Conservation (phyloP, 2,888 invertebrate genomes). For the Leptinotarsa rubiginosa region DNA sequence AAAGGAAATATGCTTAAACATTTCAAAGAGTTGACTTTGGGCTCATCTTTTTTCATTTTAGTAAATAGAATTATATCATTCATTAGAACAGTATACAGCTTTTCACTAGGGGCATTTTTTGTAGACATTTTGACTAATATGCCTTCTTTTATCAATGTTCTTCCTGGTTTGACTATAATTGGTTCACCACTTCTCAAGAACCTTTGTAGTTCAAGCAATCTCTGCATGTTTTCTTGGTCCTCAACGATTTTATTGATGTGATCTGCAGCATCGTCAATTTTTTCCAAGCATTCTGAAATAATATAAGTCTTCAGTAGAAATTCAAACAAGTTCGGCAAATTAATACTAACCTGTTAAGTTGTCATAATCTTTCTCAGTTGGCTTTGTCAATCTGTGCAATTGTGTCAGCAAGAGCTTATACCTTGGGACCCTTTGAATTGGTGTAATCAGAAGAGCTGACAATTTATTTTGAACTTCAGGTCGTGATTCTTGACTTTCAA, state of each 20-base stretch:
- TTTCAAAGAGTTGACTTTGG: constrained; percentile 72
- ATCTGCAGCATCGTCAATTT: constrained; percentile 75
- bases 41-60: constrained; percentile 72
- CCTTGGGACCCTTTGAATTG: constrained; percentile 83
- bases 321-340: not conserved
- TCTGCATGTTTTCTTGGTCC: constrained; percentile 79
- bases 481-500: constrained; percentile 74
- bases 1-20: constrained; percentile 78
- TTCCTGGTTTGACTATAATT: constrained; percentile 75
- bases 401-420: constrained; percentile 80
- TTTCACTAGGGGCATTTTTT: constrained; percentile 64
- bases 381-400: constrained; percentile 65
- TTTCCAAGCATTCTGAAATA: constrained; percentile 73
- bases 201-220: constrained; percentile 76
- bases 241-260: constrained; percentile 81
- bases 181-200: constrained; percentile 73
- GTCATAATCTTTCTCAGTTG: constrained; percentile 49
- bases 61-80: constrained; percentile 82
- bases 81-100: constrained; percentile 77
- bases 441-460: constrained; percentile 79
- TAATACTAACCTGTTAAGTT: constrained; percentile 49
- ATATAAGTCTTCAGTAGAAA: not conserved
- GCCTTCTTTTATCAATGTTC: constrained; percentile 78
- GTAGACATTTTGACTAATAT: constrained; percentile 64
- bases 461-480: constrained; percentile 79